Evolutionary conservation across 2,113 vertebrate genomes (phyloP).

Genomic region (Tiliqua scincoides): DNA sequence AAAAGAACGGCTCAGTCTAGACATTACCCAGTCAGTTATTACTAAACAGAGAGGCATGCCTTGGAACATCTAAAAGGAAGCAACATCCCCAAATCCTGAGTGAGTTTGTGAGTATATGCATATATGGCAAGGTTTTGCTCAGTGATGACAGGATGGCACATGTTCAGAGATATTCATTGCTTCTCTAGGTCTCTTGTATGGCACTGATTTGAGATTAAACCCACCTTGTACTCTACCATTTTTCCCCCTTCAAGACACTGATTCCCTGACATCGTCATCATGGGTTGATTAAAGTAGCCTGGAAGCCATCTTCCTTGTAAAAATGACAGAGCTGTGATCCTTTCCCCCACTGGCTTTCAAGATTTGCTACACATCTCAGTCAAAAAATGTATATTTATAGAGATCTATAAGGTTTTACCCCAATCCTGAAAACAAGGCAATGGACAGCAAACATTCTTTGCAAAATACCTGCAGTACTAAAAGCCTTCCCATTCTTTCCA

Average conservation of each 20-base stretch:
- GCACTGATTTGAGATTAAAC: background rate
- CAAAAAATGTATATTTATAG: conserved; percentile 14
- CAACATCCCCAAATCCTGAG: too few relatives aligned
- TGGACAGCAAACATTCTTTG: background rate
- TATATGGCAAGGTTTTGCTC: background rate
- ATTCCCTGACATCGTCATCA: background rate
- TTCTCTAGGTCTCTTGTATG: background rate
- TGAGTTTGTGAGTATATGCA: too few relatives aligned
- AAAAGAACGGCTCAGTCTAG: too few relatives aligned
- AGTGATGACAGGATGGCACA: background rate
- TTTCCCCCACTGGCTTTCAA: conserved; percentile 69
- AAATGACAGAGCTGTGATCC: conserved; percentile 49
- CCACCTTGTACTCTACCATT: background rate
- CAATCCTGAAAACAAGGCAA: conserved; percentile 71
- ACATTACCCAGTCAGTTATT: too few relatives aligned
- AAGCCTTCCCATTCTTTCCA: background rate
- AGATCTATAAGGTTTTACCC: conserved; percentile 46
- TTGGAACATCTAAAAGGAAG: too few relatives aligned
- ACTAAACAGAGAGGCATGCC: too few relatives aligned
- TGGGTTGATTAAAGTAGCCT: background rate
- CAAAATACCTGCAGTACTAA: background rate
- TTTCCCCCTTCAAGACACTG: too few relatives aligned
- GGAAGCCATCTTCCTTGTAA: conserved; percentile 62
- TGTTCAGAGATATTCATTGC: background rate
- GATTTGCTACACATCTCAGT: conserved; percentile 42